Evolutionary conservation across 2,797 vertebrate species (phyloP).

Genomic region (Anguilla obscura): DNA sequence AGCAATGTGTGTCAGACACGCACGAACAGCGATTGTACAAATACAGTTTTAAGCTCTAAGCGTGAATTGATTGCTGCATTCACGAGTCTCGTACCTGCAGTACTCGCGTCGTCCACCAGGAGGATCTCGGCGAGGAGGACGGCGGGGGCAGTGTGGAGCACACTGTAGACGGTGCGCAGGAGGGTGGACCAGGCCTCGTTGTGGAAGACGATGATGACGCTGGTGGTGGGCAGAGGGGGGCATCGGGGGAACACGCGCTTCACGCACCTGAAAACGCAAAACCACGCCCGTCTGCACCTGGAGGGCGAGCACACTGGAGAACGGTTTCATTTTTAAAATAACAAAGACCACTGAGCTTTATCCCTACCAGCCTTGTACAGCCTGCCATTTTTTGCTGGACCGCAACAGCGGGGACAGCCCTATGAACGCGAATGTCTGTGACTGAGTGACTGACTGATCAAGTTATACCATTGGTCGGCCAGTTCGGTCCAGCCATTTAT

Average conservation of each 20-base stretch:
- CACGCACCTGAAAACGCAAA: slow-evolving; percentile 76
- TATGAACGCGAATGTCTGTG: no score
- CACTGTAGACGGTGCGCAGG: slow-evolving; percentile 88
- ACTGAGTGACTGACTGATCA: no score
- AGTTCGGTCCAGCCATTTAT: no score
- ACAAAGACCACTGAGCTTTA: not conserved
- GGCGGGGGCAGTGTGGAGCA: slow-evolving; percentile 84
- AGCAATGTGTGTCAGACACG: no score
- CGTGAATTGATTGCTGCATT: not conserved
- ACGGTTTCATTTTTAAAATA: not conserved
- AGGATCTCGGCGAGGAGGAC: slow-evolving; percentile 86
- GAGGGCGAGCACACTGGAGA: not conserved
- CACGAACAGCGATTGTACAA: no score
- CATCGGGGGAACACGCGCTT: slow-evolving; percentile 85
- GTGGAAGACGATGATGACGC: slow-evolving; percentile 92
- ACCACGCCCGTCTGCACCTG: not conserved
- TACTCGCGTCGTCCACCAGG: slow-evolving; percentile 91
- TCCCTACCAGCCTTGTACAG: no score
- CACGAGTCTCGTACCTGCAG: slow-evolving; percentile 68
- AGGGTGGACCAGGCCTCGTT: slow-evolving; percentile 96
- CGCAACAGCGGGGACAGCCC: no score
- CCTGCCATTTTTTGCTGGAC: no score
- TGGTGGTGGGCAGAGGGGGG: slow-evolving; percentile 84
- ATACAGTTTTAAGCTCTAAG: no score
- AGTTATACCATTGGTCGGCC: no score